Evolutionary conservation across 23 tunicate species (phyloP).

Genomic region (Ascidia mentula): DNA sequence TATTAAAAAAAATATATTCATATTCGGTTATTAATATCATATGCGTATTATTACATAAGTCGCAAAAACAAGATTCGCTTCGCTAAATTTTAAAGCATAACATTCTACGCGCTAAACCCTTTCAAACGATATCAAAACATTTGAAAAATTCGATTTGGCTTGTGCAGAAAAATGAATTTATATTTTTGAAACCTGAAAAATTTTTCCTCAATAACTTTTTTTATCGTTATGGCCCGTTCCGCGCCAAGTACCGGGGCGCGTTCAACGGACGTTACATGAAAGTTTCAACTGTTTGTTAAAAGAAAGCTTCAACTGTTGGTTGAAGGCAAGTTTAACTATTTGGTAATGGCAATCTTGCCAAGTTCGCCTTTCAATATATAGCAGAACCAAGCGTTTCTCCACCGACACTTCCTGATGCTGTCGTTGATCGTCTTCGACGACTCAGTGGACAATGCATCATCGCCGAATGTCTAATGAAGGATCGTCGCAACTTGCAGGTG

Average conservation of each 20-base stretch:
- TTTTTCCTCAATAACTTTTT: too few species aligned
- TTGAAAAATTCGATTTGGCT: too few species aligned
- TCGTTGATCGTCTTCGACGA: background rate
- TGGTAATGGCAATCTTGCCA: background rate
- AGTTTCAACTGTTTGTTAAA: conserved; percentile 1
- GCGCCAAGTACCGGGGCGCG: conserved; percentile 1
- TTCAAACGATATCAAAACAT: too few species aligned
- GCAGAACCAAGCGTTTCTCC: background rate
- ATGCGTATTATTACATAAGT: too few species aligned
- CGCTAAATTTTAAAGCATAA: too few species aligned
- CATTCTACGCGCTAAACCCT: too few species aligned
- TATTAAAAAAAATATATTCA: too few species aligned
- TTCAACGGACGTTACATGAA: conserved; percentile 6
- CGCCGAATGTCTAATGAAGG: conserved; percentile 16
- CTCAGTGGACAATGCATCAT: background rate
- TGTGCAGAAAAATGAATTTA: too few species aligned
- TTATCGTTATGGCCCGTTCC: too few species aligned
- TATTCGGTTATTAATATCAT: too few species aligned
- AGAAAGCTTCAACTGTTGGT: background rate
- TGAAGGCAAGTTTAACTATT: background rate
- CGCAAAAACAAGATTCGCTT: too few species aligned
- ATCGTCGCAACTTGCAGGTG: conserved; percentile 3
- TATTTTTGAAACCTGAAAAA: too few species aligned
- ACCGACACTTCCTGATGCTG: background rate
- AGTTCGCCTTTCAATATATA: background rate